Conservation (phyloP, 2,797 vertebrate genomes). For the Chelon labrosus region DNA sequence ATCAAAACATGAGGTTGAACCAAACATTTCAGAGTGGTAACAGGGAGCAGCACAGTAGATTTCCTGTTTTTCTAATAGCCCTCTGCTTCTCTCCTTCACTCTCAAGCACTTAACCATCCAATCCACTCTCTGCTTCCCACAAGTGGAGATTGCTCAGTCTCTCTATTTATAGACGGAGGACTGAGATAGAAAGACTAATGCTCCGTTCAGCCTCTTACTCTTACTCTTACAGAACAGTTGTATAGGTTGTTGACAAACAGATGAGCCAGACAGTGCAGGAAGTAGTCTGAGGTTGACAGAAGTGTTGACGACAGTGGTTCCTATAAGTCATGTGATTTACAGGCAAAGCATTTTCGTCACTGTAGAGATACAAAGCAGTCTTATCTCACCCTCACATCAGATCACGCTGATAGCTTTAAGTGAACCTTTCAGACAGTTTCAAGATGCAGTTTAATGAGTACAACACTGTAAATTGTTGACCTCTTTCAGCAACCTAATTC, state of each 20-base stretch:
- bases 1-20: background rate
- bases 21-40: background rate
- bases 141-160: slow-evolving; percentile 25
- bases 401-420: background rate
- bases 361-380: slow-evolving; percentile 1
- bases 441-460: background rate
- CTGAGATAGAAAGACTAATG: slow-evolving; percentile 34
- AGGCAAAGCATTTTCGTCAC: slow-evolving; percentile 9
- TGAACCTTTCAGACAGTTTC: background rate
- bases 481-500: slow-evolving; percentile 5
- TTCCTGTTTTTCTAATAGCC: background rate
- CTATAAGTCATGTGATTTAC: slow-evolving; percentile 2
- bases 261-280: slow-evolving; percentile 21
- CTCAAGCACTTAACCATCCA: slow-evolving; percentile 25
- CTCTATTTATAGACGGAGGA: slow-evolving; percentile 58
- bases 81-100: slow-evolving; percentile 11
- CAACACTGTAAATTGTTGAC: background rate
- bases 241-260: slow-evolving; percentile 4
- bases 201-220: slow-evolving; percentile 37
- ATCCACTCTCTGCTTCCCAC: slow-evolving; percentile 21
- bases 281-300: slow-evolving; percentile 29
- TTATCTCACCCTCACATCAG: background rate
- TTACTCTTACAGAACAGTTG: slow-evolving; percentile 15
- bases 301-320: slow-evolving; percentile 1
- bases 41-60: too few relatives aligned